phyloP scores from a whole-genome alignment of 2,113 vertebrate genomes.

The Apaloderma vittatum region DNA sequence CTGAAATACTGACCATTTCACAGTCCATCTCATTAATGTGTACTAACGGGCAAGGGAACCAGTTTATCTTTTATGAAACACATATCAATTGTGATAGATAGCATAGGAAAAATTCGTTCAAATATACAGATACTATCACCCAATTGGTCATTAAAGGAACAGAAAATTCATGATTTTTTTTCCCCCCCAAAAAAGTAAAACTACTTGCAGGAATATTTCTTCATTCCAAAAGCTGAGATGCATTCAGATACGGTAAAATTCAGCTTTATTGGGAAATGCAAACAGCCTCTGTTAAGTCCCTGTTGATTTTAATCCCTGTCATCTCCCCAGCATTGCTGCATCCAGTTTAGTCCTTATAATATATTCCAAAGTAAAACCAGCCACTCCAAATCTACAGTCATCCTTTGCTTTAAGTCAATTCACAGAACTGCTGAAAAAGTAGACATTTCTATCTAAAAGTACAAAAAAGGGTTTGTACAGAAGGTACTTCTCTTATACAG shows the following conservation, averaged over 20 bases:
- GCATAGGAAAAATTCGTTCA: slow-evolving; percentile 73
- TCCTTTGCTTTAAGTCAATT: slow-evolving; percentile 75
- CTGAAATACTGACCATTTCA: background rate
- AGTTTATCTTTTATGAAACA: slow-evolving; percentile 63
- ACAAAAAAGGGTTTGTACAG: slow-evolving; percentile 80
- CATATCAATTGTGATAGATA: slow-evolving; percentile 53
- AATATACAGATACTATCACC: slow-evolving; percentile 75
- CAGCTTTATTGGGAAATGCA: background rate
- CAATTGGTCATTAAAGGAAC: slow-evolving; percentile 51
- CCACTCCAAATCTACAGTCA: slow-evolving; percentile 63
- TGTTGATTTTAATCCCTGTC: slow-evolving; percentile 25
- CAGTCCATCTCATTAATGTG: background rate
- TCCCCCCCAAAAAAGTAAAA: slow-evolving; percentile 50
- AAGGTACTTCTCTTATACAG: slow-evolving; percentile 83
- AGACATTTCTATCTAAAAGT: slow-evolving; percentile 83
- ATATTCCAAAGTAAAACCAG: slow-evolving; percentile 57
- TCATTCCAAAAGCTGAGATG: slow-evolving; percentile 36
- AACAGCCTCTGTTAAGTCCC: background rate
- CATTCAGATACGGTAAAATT: slow-evolving; percentile 2
- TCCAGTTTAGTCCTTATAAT: slow-evolving; percentile 28
- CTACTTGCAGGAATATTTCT: slow-evolving; percentile 25
- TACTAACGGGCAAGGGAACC: slow-evolving; percentile 17
- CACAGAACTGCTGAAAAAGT: slow-evolving; percentile 83
- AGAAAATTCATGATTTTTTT: background rate
- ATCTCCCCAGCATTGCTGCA: slow-evolving; percentile 42